Base-by-base conservation (phyloP, 1,140 invertebrate species). In the Apis laboriosa region DNA sequence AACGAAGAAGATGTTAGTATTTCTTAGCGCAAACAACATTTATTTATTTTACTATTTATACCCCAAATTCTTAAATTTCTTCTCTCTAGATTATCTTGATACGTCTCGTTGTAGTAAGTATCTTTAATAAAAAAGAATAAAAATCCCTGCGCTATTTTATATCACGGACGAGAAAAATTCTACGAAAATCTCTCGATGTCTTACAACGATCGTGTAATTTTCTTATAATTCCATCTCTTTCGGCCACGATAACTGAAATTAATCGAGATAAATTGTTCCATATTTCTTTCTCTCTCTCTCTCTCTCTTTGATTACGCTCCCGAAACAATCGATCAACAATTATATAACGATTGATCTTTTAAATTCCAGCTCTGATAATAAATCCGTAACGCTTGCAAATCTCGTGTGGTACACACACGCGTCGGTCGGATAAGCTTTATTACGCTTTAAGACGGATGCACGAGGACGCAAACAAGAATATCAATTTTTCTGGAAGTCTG, bases 401-500 rank as follows among this genome's bases (percentile, higher is more conserved):
- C 19, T 43, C 34, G 28, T 34, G 9, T n/a, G 34, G 55, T 58
- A 56, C 58, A 43, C 24, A 28, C 58, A 53, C n/a, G 13, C 49
- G 60, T 15, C n/a, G 21, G 9, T 43, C 34, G 34, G 63, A 77
- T 73, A 66, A 85, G 83, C 75, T 87, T 88, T 88, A 84, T 88
- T 79, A 73, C 78, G 34, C 79, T 85, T 87, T 85, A 85, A 72
- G 70, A 55, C n/a, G 70, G 19, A 12, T 28, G 79, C 77, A 64
- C 55, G 49, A 73, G 34, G 24, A 60, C 60, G 70, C 77, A 76
- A 79, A 75, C 74, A 82, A 74, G 82, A 87, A 87, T 81, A 87
- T 88, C 77, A 88, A 88, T 88, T 87, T 87, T 87, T 87, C 75
- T 82, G 49, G 67, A 72, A 68, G 70, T 63, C 63, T 53, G 64